These are phyloP conservation scores for Pimpla rufipes DNA, from an alignment of 2,888 invertebrate species.

Conservation along the genomic window DNA sequence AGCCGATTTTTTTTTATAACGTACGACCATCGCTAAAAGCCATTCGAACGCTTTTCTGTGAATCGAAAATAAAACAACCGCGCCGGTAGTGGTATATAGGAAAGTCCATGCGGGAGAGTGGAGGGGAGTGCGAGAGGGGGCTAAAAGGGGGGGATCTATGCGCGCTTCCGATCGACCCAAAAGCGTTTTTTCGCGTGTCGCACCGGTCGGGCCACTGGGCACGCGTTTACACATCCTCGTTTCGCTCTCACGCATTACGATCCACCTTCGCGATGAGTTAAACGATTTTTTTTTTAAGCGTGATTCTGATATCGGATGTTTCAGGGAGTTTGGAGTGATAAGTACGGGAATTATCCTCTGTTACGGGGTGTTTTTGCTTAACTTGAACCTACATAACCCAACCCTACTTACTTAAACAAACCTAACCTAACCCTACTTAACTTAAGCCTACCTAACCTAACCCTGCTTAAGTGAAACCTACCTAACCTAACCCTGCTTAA, in stretches of 20 bases:
- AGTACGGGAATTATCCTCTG: no score
- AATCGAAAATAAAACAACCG: constrained; percentile 61
- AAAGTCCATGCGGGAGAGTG: not conserved
- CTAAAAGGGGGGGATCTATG: constrained; percentile 7
- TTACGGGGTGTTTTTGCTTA: no score
- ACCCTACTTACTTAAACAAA: no score
- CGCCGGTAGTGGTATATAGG: not conserved
- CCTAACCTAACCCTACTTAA: no score
- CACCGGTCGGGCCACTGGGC: constrained; percentile 25
- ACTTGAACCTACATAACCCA: no score
- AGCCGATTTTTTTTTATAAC: constrained; percentile 73
- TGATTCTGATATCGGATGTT: not conserved
- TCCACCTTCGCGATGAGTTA: not conserved
- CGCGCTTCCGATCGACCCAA: constrained; percentile 52
- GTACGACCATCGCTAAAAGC: constrained; percentile 70
- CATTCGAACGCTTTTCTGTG: constrained; percentile 68
- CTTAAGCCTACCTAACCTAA: no score
- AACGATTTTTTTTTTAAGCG: not conserved
- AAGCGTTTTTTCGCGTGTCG: constrained; percentile 52
- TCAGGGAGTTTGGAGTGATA: constrained; percentile 3
- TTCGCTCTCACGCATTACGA: constrained; percentile 12
- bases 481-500: no score
- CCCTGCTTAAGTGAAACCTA: no score
- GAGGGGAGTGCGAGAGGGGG: not conserved
- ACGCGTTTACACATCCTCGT: constrained; percentile 31